Conservation (phyloP, 2,113 vertebrate species). For the Nasalis larvatus region DNA sequence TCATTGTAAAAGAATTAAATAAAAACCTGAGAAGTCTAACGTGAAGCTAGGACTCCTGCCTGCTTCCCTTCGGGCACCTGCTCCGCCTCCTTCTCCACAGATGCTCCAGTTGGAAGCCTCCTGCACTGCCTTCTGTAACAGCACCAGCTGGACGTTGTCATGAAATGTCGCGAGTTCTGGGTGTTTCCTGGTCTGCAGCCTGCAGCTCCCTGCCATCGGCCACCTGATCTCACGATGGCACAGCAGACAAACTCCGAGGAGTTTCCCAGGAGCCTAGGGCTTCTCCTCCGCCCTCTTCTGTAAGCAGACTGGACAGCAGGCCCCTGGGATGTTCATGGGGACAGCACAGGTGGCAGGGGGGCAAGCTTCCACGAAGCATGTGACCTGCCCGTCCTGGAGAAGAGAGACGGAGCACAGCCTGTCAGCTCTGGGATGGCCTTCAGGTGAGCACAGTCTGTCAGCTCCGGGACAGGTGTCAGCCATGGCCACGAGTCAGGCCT, state of each 20-base stretch:
- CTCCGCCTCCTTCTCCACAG: conserved; percentile 74
- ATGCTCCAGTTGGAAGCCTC: conserved; percentile 67
- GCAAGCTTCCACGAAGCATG: conserved; percentile 95
- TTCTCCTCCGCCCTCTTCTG: conserved; percentile 49
- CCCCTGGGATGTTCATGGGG: conserved; percentile 87
- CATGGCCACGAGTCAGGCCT: too few relatives aligned
- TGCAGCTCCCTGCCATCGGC: conserved; percentile 60
- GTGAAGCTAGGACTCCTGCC: conserved; percentile 79
- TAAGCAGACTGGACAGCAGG: conserved; percentile 92
- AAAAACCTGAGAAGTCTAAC: conserved; percentile 87
- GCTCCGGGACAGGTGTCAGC: too few relatives aligned
- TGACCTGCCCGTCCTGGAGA: conserved; percentile 92
- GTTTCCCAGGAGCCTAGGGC: conserved; percentile 68
- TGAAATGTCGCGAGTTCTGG: conserved; percentile 60
- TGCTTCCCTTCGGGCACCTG: conserved; percentile 85
- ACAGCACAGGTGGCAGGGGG: conserved; percentile 82
- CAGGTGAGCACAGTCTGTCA: neutral
- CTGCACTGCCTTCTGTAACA: conserved; percentile 47
- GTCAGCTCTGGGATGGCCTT: too few relatives aligned
- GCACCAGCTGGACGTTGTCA: conserved; percentile 67
- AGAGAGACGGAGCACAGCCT: neutral
- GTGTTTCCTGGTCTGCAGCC: conserved; percentile 59
- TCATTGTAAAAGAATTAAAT: conserved; percentile 77
- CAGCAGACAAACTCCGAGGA: conserved; percentile 55
- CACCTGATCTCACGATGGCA: conserved; percentile 65